A percentile compares a stretch with the other conserved stretches of the same genome.
phyloP scores from a whole-genome alignment of 2,113 vertebrate species.

The Myanophis thanlyinensis region DNA sequence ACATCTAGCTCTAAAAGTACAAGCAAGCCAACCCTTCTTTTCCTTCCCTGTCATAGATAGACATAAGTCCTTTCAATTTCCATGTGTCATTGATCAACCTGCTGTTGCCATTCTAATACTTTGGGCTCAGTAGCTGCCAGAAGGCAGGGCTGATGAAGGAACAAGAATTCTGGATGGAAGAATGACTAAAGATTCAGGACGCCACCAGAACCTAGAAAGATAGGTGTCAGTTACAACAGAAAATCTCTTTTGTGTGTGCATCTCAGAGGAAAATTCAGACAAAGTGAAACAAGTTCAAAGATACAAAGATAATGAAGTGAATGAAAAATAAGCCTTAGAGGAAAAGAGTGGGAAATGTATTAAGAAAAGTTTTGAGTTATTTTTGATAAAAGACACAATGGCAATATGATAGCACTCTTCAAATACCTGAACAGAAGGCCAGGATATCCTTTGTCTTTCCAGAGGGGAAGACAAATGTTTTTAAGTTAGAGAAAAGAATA shows the following conservation, averaged over 20 bases:
- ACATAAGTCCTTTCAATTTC: neutral
- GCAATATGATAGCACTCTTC: neutral
- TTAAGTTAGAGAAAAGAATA: neutral
- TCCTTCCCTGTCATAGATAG: neutral
- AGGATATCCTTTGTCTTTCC: neutral
- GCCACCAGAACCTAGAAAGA: neutral
- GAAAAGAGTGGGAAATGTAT: neutral
- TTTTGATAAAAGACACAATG: neutral
- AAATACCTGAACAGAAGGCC: neutral
- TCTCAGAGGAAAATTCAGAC: neutral
- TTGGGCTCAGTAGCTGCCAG: neutral
- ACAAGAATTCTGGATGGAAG: neutral
- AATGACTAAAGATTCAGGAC: neutral
- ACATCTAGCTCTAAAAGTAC: neutral
- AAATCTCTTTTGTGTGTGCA: neutral
- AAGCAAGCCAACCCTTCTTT: neutral
- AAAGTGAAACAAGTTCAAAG: neutral
- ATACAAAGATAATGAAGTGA: neutral
- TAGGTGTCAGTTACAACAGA: neutral
- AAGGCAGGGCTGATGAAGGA: neutral
- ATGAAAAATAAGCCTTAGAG: neutral
- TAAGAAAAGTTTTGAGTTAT: neutral
- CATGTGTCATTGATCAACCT: neutral
- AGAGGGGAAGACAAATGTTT: neutral
- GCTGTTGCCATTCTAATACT: neutral